Base-by-base conservation (phyloP, 2,113 vertebrate species). In the Desmodus rotundus region DNA sequence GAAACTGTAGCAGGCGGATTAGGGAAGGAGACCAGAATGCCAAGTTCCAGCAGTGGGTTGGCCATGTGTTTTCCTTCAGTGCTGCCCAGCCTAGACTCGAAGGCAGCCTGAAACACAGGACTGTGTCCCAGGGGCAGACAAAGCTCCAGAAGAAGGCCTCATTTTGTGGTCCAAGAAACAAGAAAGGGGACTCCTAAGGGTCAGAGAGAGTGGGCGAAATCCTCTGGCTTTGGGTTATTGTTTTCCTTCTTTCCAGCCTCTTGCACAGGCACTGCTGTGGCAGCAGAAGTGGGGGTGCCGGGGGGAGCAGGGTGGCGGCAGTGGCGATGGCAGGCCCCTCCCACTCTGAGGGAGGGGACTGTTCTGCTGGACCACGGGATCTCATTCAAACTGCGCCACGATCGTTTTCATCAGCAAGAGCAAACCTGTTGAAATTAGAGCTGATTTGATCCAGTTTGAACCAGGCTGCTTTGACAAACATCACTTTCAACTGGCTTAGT, bases 401-500 rank as follows among this genome's bases (percentile, higher is more conserved):
- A n/a, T 67, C 50, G 24, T 78, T 93, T 93, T 73, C 72, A 50
- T 87, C 83, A 41, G 1, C 31, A 45, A 56, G 20, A 22, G 65
- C 31, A 84, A 86, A 80, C 31, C 56, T 80, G 20, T 20, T 81
- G 88, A 70, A 87, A 78, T 89, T 10, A 92, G 43, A 82, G n/a
- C 45, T 61, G 26, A 92, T 82, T 65, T 80, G 80, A 94, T 85
- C 52, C 41, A 10, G 26, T 86, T 56, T 90, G 87, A 92, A 90
- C 5, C 36, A n/a, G 56, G 5, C 52, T 45, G 19, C 41, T 24
- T 43, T 92, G 80, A 96, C 52, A 87, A 50, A 41, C 73, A 45
- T 38, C 50, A 87, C 58, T 90, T 92, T 87, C 89, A 95, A 74
- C 56, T 70, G 11, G 63, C 54, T 88, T 76, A 50, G 81, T 89